Evolutionary conservation across 2,113 vertebrate genomes (phyloP), one percentile per base, ranked within the genome.

Genomic region (Oxygymnocypris stewartii): DNA sequence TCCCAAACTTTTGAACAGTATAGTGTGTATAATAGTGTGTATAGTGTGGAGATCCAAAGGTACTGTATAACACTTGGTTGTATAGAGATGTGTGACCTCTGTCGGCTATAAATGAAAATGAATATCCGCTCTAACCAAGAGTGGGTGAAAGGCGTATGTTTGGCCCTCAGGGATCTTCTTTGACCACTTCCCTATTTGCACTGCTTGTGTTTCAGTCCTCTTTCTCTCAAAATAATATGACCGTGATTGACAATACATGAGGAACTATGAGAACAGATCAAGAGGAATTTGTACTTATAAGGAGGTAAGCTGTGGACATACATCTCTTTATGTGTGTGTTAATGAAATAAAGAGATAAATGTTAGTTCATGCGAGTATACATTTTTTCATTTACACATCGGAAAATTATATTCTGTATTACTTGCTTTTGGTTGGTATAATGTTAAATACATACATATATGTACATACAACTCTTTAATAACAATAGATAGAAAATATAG

Each of bases 111-210:
- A 51, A 51, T 51, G 49, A 51, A 51, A 57, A 61, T 79, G 20
- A 61, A 79, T n/a, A 61, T 61, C 35, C 3, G 4, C 25, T 77
- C 18, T 79, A 77, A 31, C 14, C 25, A 23, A 35, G 35, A 79
- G 20, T 80, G 35, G 54, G 54, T 80, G 35, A 61, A 42, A 80
- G 35, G 54, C 42, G 3, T 20, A 4, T 42, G 20, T 61, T 61
- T 42, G 57, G 28, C 49, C 49, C 76, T 79, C 37, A 16, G 76
- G 76, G 28, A 79, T 57, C 28, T 79, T 79, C 16, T 78, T 79
- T 79, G 49, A 79, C 76, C 49, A 37, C 28, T 57, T 37, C 28
- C 76, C 49, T 23, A 35, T 79, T 57, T 79, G 0, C 14, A 57
- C 2, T 16, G 69, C 20, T 37, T n/a, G 69, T 42, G 9, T 42